Conservation (phyloP, 2,888 invertebrate genomes). For the Colostygia pectinataria region DNA sequence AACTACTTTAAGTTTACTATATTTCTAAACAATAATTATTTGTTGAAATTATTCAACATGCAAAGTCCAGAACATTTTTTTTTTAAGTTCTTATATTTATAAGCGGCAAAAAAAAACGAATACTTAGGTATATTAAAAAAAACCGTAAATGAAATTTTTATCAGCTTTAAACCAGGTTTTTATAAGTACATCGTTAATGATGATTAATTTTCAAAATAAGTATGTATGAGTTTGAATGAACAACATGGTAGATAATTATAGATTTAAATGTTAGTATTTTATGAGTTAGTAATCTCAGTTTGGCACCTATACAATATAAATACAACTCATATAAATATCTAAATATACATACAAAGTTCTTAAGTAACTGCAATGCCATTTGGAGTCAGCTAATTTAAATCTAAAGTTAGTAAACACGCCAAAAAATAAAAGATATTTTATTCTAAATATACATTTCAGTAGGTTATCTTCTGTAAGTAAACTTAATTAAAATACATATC, state of each 20-base stretch:
- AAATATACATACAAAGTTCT: slow-evolving; percentile 66
- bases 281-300: slow-evolving; percentile 32
- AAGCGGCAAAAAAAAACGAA: too few species aligned
- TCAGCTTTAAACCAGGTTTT: too few species aligned
- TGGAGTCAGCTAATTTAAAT: slow-evolving; percentile 47
- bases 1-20: too few species aligned
- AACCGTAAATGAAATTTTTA: too few species aligned
- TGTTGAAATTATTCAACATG: too few species aligned
- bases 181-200: too few species aligned
- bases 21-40: too few species aligned
- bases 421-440: slow-evolving; percentile 26
- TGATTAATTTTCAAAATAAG: too few species aligned
- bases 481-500: slow-evolving; percentile 6
- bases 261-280: slow-evolving; percentile 2
- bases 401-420: slow-evolving; percentile 36
- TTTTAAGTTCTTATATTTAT: too few species aligned
- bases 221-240: not conserved
- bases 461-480: slow-evolving; percentile 38
- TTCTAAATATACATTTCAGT: slow-evolving; percentile 63
- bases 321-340: slow-evolving; percentile 48
- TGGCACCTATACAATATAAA: slow-evolving; percentile 39
- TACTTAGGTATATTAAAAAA: too few species aligned
- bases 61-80: too few species aligned
- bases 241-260: not conserved
- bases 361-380: slow-evolving; percentile 68